Evolutionary conservation across 2,113 vertebrate species (phyloP).

Genomic region (Myotis davidii): DNA sequence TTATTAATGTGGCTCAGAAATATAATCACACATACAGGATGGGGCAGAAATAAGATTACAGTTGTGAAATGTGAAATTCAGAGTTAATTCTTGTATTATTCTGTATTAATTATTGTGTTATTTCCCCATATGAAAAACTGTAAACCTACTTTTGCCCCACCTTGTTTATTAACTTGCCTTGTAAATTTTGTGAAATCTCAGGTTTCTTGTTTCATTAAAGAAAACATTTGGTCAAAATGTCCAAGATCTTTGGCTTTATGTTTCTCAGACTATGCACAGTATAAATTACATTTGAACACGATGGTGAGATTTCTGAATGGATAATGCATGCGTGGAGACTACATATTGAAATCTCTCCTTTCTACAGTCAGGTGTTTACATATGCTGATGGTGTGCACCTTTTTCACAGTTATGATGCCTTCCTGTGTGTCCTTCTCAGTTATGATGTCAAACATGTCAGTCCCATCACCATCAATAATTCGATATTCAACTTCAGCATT

Average conservation of each 20-base stretch:
- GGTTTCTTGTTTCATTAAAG: neutral
- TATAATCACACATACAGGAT: neutral
- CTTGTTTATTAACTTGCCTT: neutral
- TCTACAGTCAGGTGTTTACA: neutral
- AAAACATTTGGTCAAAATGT: neutral
- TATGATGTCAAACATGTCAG: conserved; percentile 88
- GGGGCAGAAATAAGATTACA: neutral
- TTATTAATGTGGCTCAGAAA: neutral
- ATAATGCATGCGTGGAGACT: neutral
- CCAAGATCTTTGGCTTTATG: neutral
- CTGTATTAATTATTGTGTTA: neutral
- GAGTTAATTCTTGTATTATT: neutral
- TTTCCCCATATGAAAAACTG: neutral
- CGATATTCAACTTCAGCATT: conserved; percentile 90
- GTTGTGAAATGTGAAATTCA: neutral
- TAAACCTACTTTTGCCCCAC: neutral
- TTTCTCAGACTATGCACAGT: neutral
- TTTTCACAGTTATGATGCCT: conserved; percentile 88
- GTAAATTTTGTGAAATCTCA: conserved; percentile 21
- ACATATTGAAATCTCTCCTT: neutral
- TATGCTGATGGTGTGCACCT: conserved; percentile 78
- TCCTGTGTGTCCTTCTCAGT: conserved; percentile 89
- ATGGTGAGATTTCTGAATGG: neutral
- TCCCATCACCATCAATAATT: conserved; percentile 88
- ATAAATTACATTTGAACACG: neutral